Evolutionary conservation across 2,888 invertebrate species (phyloP).

Genomic region (Pogonocherus hispidulus): DNA sequence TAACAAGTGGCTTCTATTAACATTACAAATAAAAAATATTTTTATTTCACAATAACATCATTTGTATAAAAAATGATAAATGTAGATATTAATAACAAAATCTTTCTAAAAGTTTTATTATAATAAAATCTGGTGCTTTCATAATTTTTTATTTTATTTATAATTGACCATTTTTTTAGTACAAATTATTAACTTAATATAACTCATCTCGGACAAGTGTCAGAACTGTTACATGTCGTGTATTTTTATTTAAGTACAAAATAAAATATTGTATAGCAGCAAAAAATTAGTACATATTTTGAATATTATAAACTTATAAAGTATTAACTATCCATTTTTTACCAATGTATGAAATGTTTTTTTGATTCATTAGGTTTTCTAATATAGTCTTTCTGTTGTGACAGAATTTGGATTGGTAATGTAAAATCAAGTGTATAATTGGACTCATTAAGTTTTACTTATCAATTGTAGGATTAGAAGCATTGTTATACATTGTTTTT

Average conservation of each 20-base stretch:
- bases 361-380: not conserved
- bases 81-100: constrained; percentile 33
- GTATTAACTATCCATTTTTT: not conserved
- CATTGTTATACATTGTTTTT: no score
- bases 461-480: no score
- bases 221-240: not conserved
- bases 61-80: constrained; percentile 33
- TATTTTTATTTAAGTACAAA: constrained; percentile 19
- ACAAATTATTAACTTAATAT: constrained; percentile 28
- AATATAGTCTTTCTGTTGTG: no score
- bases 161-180: constrained; percentile 26
- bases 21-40: not conserved
- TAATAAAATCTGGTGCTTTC: constrained; percentile 44
- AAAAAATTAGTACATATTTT: not conserved
- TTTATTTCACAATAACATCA: constrained; percentile 24
- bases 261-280: constrained; percentile 5
- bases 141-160: constrained; percentile 26
- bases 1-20: constrained; percentile 23
- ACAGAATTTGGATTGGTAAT: no score
- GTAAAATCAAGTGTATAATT: no score
- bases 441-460: no score
- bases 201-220: constrained; percentile 16
- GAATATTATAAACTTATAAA: not conserved
- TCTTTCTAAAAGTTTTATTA: constrained; percentile 36
- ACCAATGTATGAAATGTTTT: no score